Conservation (phyloP, 2,888 invertebrate species). For the Furcula furcula region DNA sequence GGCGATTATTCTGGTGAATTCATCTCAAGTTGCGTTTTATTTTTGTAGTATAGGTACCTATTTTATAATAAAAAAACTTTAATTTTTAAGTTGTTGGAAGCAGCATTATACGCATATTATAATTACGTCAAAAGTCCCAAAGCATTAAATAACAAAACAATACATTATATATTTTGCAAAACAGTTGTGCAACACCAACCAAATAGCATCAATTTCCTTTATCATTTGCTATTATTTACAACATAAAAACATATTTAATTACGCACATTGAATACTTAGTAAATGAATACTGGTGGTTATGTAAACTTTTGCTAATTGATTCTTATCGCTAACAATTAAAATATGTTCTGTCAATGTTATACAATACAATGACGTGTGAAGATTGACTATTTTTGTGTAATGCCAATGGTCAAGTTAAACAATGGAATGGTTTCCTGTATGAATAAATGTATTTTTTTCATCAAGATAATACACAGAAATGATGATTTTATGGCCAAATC, state of each 20-base stretch:
- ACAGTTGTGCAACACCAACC: slow-evolving; percentile 1
- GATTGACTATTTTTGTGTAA: slow-evolving; percentile 10
- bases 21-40: no score
- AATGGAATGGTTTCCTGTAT: not conserved
- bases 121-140: no score
- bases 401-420: not conserved
- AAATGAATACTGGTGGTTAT: slow-evolving; percentile 12
- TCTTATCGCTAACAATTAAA: slow-evolving; percentile 18
- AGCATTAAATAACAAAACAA: no score
- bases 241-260: not conserved
- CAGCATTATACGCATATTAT: no score
- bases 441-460: not conserved
- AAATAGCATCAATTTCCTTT: slow-evolving; percentile 7
- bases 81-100: no score
- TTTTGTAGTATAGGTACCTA: no score
- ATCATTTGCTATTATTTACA: not conserved
- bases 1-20: no score
- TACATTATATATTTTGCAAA: no score
- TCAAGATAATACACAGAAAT: no score
- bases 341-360: slow-evolving; percentile 22
- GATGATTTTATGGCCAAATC: no score
- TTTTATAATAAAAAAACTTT: no score
- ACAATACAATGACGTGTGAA: slow-evolving; percentile 22
- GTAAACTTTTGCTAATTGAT: slow-evolving; percentile 21
- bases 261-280: slow-evolving; percentile 10